Percentiles rank a stretch among this genome's conserved stretches.
Conservation (phyloP, 2,888 invertebrate genomes). For the Pseudococcus viburni region DNA sequence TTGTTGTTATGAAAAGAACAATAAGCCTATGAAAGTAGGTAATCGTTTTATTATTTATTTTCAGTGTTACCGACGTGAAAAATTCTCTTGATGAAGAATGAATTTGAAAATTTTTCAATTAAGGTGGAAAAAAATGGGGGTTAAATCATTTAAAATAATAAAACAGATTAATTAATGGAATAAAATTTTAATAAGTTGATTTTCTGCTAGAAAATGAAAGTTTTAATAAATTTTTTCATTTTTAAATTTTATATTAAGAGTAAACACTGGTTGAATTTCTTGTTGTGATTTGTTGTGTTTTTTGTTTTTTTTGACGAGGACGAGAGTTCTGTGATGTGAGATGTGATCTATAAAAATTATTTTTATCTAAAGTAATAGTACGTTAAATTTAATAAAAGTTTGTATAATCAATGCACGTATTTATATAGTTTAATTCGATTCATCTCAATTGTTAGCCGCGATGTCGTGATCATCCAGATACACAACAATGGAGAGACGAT, state of each 20-base stretch:
- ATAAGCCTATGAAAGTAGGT: not conserved
- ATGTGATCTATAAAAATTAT: slow-evolving; percentile 1
- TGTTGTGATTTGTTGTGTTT: slow-evolving; percentile 48
- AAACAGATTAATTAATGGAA: too few species aligned
- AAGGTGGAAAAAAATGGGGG: too few species aligned
- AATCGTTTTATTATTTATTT: not conserved
- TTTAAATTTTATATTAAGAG: not conserved
- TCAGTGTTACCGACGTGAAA: too few species aligned
- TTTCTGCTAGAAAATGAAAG: too few species aligned
- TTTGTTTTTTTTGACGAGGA: slow-evolving; percentile 5
- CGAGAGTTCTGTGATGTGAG: not conserved
- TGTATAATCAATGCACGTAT: not conserved
- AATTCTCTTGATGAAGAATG: too few species aligned
- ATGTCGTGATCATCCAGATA: not conserved
- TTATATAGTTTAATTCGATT: not conserved
- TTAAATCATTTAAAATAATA: too few species aligned
- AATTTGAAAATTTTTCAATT: too few species aligned
- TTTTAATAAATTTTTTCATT: too few species aligned
- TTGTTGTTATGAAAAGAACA: not conserved
- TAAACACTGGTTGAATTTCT: slow-evolving; percentile 41
- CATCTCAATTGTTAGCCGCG: not conserved
- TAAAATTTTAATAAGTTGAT: too few species aligned
- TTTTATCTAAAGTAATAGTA: not conserved
- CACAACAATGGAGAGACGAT: not conserved
- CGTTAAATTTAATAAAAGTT: not conserved